Percentiles rank a stretch among this genome's conserved stretches.
These are phyloP conservation scores for Leptatherina wallacei DNA, from an alignment of 2,797 vertebrate species.

Conservation along the genomic window DNA sequence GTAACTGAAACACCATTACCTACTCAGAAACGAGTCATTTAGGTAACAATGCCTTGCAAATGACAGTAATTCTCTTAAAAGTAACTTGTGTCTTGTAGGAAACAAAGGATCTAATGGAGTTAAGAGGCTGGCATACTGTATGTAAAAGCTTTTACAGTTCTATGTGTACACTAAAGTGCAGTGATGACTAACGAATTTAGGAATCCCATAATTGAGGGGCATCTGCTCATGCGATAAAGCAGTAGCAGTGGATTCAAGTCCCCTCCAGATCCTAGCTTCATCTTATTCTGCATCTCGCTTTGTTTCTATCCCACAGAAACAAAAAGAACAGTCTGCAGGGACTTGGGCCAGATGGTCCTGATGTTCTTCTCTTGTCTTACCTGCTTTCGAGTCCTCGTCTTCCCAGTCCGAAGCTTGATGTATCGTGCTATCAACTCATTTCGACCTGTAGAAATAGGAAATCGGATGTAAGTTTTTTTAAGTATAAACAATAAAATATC, in stretches of 20 bases:
- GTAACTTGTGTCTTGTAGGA: neutral
- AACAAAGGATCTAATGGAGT: neutral
- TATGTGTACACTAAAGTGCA: neutral
- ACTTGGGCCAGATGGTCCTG: conserved; percentile 63
- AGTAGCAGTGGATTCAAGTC: conserved; percentile 16
- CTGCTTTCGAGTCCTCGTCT: conserved; percentile 99
- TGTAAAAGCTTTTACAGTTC: neutral
- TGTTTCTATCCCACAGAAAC: conserved; percentile 62
- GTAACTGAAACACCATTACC: conserved; percentile 20
- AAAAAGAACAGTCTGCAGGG: conserved; percentile 75
- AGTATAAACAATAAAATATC: neutral
- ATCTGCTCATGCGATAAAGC: conserved; percentile 38
- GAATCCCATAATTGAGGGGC: conserved; percentile 25
- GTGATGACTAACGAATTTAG: conserved; percentile 13
- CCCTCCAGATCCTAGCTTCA: conserved; percentile 22
- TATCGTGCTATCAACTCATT: conserved; percentile 99
- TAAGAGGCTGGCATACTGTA: neutral
- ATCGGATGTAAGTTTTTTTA: neutral
- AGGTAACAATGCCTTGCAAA: neutral
- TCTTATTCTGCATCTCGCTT: conserved; percentile 28
- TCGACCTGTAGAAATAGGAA: conserved; percentile 88
- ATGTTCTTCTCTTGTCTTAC: conserved; percentile 83
- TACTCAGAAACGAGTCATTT: neutral
- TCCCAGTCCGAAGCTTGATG: conserved; percentile 98
- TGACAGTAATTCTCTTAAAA: neutral